These are phyloP conservation scores for Nephrotoma flavescens DNA, from an alignment of 2,888 invertebrate species.

Conservation along the genomic window DNA sequence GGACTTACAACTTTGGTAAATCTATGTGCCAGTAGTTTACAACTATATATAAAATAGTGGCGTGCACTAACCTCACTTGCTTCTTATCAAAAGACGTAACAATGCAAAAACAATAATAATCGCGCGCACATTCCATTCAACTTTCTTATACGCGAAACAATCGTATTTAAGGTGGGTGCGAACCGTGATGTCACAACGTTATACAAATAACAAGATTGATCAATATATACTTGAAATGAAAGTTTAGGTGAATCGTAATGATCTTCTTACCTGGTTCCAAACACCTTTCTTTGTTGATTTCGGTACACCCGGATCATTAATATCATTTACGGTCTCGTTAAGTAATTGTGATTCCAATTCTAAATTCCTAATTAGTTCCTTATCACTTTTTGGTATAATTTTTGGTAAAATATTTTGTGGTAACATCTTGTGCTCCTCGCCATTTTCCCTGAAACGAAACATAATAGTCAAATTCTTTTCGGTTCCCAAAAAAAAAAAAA, in stretches of 20 bases:
- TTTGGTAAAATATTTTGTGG: neutral
- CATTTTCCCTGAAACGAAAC: neutral
- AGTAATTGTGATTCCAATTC: neutral
- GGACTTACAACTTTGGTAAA: too few relatives aligned
- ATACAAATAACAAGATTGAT: too few relatives aligned
- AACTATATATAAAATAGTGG: neutral
- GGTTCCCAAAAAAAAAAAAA: neutral
- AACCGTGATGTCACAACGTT: neutral
- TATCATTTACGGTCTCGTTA: neutral
- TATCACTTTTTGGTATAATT: neutral
- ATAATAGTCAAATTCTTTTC: too few relatives aligned
- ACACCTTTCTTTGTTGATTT: neutral
- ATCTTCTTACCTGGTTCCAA: neutral
- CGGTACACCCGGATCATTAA: neutral
- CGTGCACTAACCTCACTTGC: neutral
- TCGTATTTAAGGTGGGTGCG: neutral
- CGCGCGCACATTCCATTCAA: neutral
- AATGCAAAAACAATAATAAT: too few relatives aligned
- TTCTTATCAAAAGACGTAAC: too few relatives aligned
- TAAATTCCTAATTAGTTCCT: neutral
- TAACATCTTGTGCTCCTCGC: neutral
- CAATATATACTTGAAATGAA: neutral
- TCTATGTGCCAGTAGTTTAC: neutral
- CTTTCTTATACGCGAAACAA: neutral
- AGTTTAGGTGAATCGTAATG: neutral